Conservation (phyloP, 2,113 vertebrate genomes). For the Tupaia tana region DNA sequence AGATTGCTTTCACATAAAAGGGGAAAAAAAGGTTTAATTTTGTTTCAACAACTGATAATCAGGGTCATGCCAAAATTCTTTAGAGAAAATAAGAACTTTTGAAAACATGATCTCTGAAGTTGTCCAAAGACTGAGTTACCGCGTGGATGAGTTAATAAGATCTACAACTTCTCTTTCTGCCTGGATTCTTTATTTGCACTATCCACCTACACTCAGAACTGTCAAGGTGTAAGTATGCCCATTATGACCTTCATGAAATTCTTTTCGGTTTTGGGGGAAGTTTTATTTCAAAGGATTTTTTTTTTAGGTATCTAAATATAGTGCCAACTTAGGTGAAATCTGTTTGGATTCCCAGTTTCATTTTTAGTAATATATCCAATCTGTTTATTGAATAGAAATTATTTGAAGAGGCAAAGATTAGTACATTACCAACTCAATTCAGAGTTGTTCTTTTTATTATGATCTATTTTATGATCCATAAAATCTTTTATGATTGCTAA, state of each 20-base stretch:
- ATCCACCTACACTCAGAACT: neutral
- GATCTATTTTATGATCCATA: slow-evolving; percentile 23
- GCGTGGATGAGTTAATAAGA: neutral
- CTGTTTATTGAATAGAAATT: neutral
- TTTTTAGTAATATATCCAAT: slow-evolving; percentile 12
- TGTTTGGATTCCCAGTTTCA: neutral
- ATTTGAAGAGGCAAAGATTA: neutral
- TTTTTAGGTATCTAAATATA: neutral
- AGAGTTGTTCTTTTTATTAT: slow-evolving; percentile 13
- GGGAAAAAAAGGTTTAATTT: neutral
- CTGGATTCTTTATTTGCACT: neutral
- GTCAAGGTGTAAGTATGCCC: neutral
- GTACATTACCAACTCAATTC: neutral
- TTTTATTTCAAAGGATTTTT: slow-evolving; percentile 24
- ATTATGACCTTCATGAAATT: neutral
- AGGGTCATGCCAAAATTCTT: slow-evolving; percentile 24
- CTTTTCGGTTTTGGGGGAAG: slow-evolving; percentile 32
- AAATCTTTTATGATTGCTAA: slow-evolving; percentile 5
- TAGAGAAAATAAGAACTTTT: neutral
- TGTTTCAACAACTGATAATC: slow-evolving; percentile 22
- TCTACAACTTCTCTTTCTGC: neutral
- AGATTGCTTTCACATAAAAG: slow-evolving; percentile 29
- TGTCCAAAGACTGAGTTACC: neutral
- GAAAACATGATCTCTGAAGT: neutral
- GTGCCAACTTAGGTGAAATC: neutral